These are phyloP conservation scores for Myiagra hebetior DNA, from an alignment of 2,113 vertebrate species.

Conservation along the genomic window DNA sequence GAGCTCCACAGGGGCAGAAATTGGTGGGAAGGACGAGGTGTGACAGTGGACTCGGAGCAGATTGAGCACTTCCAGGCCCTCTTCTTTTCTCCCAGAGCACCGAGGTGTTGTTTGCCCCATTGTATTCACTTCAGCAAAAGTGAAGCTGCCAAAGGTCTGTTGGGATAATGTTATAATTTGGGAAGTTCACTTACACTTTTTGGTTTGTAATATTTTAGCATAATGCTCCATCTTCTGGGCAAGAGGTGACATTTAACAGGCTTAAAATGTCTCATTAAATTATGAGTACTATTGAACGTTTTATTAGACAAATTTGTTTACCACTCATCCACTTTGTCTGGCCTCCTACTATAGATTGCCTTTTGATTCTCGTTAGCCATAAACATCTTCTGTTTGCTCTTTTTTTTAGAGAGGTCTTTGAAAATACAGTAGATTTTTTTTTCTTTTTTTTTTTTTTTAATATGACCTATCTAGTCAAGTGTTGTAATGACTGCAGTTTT, in stretches of 20 bases:
- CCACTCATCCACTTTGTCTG: neutral
- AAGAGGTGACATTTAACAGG: neutral
- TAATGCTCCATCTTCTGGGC: conserved; percentile 24
- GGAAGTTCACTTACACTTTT: neutral
- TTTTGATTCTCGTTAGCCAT: neutral
- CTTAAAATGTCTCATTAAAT: neutral
- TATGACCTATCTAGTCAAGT: neutral
- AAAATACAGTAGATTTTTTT: neutral
- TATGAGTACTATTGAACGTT: neutral
- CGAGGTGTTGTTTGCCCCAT: neutral
- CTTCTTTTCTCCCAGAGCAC: accelerated
- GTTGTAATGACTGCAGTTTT: neutral
- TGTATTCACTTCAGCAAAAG: neutral
- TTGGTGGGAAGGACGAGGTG: neutral
- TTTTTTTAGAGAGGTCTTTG: neutral
- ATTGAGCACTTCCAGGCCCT: neutral
- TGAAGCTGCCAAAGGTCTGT: neutral
- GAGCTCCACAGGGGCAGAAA: too few relatives aligned
- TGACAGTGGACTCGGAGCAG: neutral
- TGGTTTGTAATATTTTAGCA: neutral
- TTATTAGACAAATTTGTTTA: neutral
- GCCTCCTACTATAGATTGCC: accelerated
- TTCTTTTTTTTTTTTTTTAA: neutral
- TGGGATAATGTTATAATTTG: neutral
- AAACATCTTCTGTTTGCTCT: neutral